A percentile compares a stretch with the other conserved stretches of the same genome.
phyloP scores from a whole-genome alignment of 2,113 vertebrate species.

The Actenoides lindsayi region DNA sequence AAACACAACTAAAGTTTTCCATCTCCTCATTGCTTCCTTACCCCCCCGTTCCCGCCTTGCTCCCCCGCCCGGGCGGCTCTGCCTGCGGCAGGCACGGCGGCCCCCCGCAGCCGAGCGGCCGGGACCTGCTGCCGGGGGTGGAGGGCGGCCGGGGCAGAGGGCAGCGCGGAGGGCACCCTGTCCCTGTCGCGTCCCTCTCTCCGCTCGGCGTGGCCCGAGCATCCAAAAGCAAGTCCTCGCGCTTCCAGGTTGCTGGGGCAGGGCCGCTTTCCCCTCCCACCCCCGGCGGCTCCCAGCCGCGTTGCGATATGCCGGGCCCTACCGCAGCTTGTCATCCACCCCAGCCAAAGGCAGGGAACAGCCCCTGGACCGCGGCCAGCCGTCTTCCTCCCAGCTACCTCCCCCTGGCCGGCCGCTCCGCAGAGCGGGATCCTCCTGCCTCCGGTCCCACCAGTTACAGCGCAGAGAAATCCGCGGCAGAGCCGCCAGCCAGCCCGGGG shows the following conservation, averaged over 20 bases:
- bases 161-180: neutral
- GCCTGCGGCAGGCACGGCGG: neutral
- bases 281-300: constrained; percentile 24
- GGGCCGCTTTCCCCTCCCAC: neutral
- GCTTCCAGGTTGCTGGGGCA: neutral
- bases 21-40: neutral
- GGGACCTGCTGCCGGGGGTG: neutral
- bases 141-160: neutral
- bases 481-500: constrained; percentile 57
- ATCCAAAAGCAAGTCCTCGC: neutral
- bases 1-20: neutral
- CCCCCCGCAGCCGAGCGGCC: too few species aligned
- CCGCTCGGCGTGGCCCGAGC: neutral
- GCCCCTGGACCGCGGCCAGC: constrained; percentile 71
- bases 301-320: constrained; percentile 59
- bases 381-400: constrained; percentile 69
- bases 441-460: constrained; percentile 63
- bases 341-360: constrained; percentile 57
- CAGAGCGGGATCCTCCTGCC: constrained; percentile 75
- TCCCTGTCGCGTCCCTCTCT: neutral
- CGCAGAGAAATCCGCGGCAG: constrained; percentile 54
- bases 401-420: constrained; percentile 65
- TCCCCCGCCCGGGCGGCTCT: neutral
- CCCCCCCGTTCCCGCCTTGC: too few species aligned
- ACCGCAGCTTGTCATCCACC: constrained; percentile 45